phyloP scores from a whole-genome alignment of 2,797 vertebrate species.

The Hydrocynus forskahlii region DNA sequence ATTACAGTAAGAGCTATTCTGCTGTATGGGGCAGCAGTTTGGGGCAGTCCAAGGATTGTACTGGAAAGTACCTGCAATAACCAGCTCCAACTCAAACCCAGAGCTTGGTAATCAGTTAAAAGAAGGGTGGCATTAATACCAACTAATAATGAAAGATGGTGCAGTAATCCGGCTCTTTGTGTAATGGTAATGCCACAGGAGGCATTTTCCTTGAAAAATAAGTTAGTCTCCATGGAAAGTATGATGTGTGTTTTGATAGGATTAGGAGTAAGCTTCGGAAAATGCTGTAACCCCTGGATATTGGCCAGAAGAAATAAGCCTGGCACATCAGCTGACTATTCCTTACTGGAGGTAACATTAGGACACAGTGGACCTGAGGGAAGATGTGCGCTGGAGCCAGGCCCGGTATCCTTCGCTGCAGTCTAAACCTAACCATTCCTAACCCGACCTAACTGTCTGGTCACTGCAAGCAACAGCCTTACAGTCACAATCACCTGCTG shows the following conservation, averaged over 20 bases:
- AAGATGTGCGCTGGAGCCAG: slow-evolving; percentile 32
- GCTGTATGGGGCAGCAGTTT: neutral
- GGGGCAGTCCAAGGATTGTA: slow-evolving; percentile 9
- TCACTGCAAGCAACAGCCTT: neutral
- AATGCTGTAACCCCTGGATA: slow-evolving; percentile 52
- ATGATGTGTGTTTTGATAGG: slow-evolving; percentile 63
- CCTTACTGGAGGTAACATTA: slow-evolving; percentile 53
- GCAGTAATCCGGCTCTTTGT: slow-evolving; percentile 54
- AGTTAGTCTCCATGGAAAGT: slow-evolving; percentile 59
- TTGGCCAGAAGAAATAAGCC: slow-evolving; percentile 56
- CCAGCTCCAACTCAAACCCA: neutral
- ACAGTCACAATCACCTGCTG: neutral
- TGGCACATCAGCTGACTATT: slow-evolving; percentile 49
- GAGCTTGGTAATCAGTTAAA: slow-evolving; percentile 28
- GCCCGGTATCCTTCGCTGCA: slow-evolving; percentile 15
- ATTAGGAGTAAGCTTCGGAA: slow-evolving; percentile 55
- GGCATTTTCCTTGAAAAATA: slow-evolving; percentile 43
- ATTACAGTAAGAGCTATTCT: slow-evolving; percentile 4
- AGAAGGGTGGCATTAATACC: slow-evolving; percentile 39
- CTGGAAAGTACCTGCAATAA: slow-evolving; percentile 34
- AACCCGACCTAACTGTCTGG: neutral
- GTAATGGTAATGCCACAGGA: slow-evolving; percentile 46
- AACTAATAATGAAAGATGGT: slow-evolving; percentile 52
- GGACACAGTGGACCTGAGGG: slow-evolving; percentile 45
- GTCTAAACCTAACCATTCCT: neutral